Conservation (phyloP, 2,797 vertebrate species). For the Ficedula albicollis region DNA sequence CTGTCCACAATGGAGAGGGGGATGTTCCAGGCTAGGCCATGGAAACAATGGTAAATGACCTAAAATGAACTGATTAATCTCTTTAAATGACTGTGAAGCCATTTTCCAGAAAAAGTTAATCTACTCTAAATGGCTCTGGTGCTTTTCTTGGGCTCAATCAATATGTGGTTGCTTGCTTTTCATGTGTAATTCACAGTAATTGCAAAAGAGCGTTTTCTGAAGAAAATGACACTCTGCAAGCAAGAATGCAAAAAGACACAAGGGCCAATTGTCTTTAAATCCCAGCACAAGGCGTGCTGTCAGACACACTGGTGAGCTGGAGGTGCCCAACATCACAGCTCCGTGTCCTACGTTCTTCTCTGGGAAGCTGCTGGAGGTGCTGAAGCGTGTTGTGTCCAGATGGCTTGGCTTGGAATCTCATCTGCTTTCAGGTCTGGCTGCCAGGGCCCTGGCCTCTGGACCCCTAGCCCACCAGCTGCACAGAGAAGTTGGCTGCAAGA, state of each 20-base stretch:
- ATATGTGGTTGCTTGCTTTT: constrained; percentile 59
- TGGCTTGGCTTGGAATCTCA: background rate
- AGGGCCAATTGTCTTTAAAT: constrained; percentile 28
- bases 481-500: background rate
- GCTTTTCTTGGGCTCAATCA: constrained; percentile 72
- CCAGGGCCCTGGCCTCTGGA: background rate
- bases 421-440: background rate
- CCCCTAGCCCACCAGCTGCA: background rate
- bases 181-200: constrained; percentile 74
- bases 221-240: constrained; percentile 68
- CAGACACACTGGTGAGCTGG: background rate
- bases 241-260: constrained; percentile 35
- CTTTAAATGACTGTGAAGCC: constrained; percentile 71
- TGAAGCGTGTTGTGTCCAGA: background rate
- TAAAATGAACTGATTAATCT: constrained; percentile 74
- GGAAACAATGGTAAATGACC: constrained; percentile 23
- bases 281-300: background rate
- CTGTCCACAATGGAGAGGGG: fast-evolving
- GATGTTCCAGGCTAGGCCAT: background rate
- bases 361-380: background rate
- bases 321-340: background rate
- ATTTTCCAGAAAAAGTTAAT: constrained; percentile 75
- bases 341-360: background rate
- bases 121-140: constrained; percentile 72
- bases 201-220: constrained; percentile 63